Evolutionary conservation across 2,113 vertebrate species (phyloP).

Genomic region (Picathartes gymnocephalus): DNA sequence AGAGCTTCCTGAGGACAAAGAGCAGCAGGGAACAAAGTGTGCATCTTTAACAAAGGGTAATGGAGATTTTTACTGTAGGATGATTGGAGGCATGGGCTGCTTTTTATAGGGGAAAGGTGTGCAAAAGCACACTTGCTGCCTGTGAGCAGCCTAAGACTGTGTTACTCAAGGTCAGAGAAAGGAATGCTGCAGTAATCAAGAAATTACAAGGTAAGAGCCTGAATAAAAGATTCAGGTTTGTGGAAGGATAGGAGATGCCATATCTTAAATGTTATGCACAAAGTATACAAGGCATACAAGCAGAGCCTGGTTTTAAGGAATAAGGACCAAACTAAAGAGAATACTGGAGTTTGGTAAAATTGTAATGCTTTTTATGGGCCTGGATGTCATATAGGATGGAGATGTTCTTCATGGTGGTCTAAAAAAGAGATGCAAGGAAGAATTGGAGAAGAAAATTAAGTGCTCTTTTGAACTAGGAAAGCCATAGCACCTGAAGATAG

Average conservation of each 20-base stretch:
- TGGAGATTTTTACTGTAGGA: neutral
- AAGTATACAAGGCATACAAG: neutral
- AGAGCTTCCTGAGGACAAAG: neutral
- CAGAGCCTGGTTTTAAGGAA: neutral
- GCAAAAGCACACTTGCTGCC: neutral
- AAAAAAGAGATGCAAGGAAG: neutral
- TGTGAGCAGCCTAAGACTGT: neutral
- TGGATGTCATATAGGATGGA: neutral
- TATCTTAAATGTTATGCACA: neutral
- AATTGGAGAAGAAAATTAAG: neutral
- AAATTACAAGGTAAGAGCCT: neutral
- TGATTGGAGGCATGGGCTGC: neutral
- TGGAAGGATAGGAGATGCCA: neutral
- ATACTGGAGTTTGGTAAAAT: neutral
- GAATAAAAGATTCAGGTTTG: neutral
- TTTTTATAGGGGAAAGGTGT: neutral
- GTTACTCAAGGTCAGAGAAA: constrained; percentile 5
- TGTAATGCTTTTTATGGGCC: neutral
- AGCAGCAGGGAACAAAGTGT: neutral
- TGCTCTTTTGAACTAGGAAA: neutral
- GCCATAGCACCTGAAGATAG: neutral
- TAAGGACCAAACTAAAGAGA: neutral
- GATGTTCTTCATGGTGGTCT: neutral
- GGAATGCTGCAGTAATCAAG: neutral
- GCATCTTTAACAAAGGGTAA: neutral